Base-by-base conservation (phyloP, 2,113 vertebrate species). In the Addax nasomaculatus region DNA sequence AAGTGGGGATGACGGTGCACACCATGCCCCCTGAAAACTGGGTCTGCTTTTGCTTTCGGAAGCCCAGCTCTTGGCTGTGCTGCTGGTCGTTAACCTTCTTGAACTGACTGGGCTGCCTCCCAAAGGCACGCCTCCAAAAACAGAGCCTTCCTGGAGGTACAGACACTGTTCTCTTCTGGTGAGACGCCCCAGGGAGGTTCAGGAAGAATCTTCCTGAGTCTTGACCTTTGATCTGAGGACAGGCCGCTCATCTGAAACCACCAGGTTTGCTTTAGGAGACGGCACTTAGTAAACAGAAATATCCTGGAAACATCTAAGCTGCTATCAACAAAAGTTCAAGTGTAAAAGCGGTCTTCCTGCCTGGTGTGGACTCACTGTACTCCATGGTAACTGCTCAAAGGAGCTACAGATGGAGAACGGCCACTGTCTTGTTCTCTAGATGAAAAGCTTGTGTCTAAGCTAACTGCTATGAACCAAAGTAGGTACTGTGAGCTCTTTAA, bases 101-200 rank as follows among this genome's bases (percentile, higher is more conserved):
- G 1, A 78, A 73, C n/a, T n/a, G 70, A 85, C n/a, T 29, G 62
- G 27, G 13, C 27, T 7, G 14, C 43, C 11, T 12, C 53, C 14
- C n/a, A 27, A 10, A 4, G 64, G 36, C 0, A 3, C 0, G 6
- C 21, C 58, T 79, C 51, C 17, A 64, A 43, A 70, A 25, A 81
- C 0, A 19, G 76, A 12, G 36, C 13, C 29, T 21, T 3, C 36
- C 2, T 29, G 27, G 62, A 70, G 30, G 14, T 39, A 29, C 4
- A 17, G 25, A 21, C 15, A 39, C 7, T 29, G 17, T 53, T 84
- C 3, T 47, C 17, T 70, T 36, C 29, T 5, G 55, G 29, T 25
- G 12, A 27, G 43, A 1, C 0, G 4, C 58, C 13, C 0, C 15
- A 51, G 53, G 1, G 36, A 84, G 16, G 19, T 27, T 29, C n/a